Evolutionary conservation across 2,888 invertebrate genomes (phyloP).

Genomic region (Drosophila monieri): DNA sequence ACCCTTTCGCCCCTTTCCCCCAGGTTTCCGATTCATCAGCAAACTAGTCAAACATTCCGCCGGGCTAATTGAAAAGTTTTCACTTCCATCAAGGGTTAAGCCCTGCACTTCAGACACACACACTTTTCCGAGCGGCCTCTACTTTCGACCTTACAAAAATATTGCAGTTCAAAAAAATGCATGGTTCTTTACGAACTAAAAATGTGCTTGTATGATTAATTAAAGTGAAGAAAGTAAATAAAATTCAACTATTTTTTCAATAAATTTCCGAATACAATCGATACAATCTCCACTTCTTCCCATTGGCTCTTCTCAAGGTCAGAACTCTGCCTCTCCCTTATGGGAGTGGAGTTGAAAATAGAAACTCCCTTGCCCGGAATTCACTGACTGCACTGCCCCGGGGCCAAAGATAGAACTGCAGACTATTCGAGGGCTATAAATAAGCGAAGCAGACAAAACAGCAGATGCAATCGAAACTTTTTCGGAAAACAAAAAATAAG

Average conservation of each 20-base stretch:
- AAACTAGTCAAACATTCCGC: slow-evolving; percentile 25
- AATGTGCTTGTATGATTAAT: no score
- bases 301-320: slow-evolving; percentile 55
- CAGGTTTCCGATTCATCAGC: neutral
- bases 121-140: neutral
- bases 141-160: neutral
- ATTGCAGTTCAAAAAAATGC: neutral
- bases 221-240: neutral
- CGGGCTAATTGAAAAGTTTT: slow-evolving; percentile 37
- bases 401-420: slow-evolving; percentile 67
- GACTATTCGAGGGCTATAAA: slow-evolving; percentile 61
- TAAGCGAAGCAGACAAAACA: slow-evolving; percentile 47
- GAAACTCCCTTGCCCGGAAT: slow-evolving; percentile 63
- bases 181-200: no score
- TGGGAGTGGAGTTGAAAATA: slow-evolving; percentile 61
- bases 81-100: slow-evolving; percentile 15
- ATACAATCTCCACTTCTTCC: neutral
- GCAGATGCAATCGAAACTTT: slow-evolving; percentile 59
- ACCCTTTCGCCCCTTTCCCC: neutral
- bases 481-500: slow-evolving; percentile 5
- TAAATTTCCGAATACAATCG: neutral
- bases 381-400: slow-evolving; percentile 43
- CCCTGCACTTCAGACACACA: slow-evolving; percentile 6
- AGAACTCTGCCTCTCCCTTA: slow-evolving; percentile 46
- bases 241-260: neutral